Evolutionary conservation across 92 coral and sea anemone species (phyloP).

Genomic region (Scolanthus callimorphus): DNA sequence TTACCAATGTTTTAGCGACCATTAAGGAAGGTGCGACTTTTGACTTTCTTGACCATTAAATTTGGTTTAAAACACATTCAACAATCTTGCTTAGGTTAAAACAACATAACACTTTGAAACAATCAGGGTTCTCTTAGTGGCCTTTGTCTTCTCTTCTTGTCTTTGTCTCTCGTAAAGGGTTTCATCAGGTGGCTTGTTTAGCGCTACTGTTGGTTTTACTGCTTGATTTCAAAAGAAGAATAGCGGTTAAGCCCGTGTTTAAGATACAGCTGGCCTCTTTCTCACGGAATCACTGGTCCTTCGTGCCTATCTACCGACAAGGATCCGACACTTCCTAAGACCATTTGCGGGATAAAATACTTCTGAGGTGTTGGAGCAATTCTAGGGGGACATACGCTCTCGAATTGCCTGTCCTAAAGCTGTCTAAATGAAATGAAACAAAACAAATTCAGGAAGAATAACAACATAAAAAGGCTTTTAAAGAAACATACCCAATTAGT

Average conservation of each 20-base stretch:
- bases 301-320: too few species aligned
- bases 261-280: background rate
- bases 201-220: slow-evolving; percentile 1
- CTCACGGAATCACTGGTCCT: slow-evolving; percentile 3
- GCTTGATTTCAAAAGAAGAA: slow-evolving; percentile 6
- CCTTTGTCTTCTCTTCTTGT: background rate
- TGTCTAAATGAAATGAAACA: too few species aligned
- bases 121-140: background rate
- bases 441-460: too few species aligned
- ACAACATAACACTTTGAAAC: slow-evolving; percentile 1
- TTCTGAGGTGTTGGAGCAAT: too few species aligned
- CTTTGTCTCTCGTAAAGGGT: background rate
- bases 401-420: too few species aligned
- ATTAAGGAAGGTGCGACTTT: background rate
- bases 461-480: too few species aligned
- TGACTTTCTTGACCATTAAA: background rate
- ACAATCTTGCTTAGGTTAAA: background rate
- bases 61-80: background rate
- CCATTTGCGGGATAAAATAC: too few species aligned
- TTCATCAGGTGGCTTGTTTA: slow-evolving; percentile 5
- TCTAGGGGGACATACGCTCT: too few species aligned
- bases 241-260: slow-evolving; percentile 2
- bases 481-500: too few species aligned
- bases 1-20: background rate
- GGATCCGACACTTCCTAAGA: too few species aligned